Evolutionary conservation across 2,797 vertebrate genomes (phyloP), one percentile per base, ranked within the genome.

Genomic region (Psittacula derbiana): DNA sequence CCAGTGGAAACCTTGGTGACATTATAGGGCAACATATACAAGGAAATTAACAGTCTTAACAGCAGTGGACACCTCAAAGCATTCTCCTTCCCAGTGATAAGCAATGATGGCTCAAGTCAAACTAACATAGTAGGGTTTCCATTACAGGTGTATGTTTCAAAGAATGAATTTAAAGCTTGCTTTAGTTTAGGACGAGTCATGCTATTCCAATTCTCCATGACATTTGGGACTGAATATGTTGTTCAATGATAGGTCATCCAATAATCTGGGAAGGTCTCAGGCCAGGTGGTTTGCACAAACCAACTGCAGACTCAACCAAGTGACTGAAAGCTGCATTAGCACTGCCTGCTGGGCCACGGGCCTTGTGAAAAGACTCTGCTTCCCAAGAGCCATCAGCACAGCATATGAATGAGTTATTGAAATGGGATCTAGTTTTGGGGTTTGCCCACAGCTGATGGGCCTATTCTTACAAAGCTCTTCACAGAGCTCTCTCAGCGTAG

Each of bases 261-360:
- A 69, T 67, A 61, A 70, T 12, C 46, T 53, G 83, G 83, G 92
- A 90, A 94, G 71, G 52, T 73, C 46, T 83, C 60, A 86, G 91
- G 74, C 33, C 12, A 30, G 71, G 90, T 30, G 46, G 36, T n/a
- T 76, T 70, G 71, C 3, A 21, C 64, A 88, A 87, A 18, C 17
- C 53, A 11, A 8, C 85, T 76, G 70, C 89, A 91, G 58, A 28
- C 41, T 25, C 19, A 31, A 5, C n/a, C 6, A 62, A n/a, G 81
- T 25, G 61, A 14, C n/a, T 7, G 50, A 14, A n/a, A 28, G 73
- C 40, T 43, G 53, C 38, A 4, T 6, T 8, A 41, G 55, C 30
- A n/a, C 13, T 12, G 2, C 10, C 25, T 18, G 70, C 38, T 20
- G 43, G 3, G 33, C 15, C 15, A 17, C 0, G 3, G 12, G n/a